Evolutionary conservation across 2,113 vertebrate genomes (phyloP), one percentile per base, ranked within the genome.

Genomic region (Alligator mississippiensis): DNA sequence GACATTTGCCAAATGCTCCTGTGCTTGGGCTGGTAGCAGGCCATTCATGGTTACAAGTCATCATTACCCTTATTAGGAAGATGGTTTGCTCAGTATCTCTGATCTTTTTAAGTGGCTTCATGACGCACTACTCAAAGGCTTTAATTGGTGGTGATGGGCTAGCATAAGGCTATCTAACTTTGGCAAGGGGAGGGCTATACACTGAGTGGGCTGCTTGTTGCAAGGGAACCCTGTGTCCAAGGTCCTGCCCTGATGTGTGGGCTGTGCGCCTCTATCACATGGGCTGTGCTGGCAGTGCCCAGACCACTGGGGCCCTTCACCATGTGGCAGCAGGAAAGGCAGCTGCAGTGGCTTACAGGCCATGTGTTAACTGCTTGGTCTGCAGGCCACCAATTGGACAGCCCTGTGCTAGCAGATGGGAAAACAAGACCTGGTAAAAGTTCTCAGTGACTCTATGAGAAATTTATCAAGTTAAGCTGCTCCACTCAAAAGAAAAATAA

Each of bases 21-120:
- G 72, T 60, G 92, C 22, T 47, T 55, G 11, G 62, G 55, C 55
- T 86, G 77, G 77, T 30, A 80, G 66, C 77, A 78, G 77, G 15
- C 82, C 82, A 91, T 62, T 4, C 15, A 68, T 54, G 76, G 90
- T 81, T 77, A 82, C 12, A 16, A 60, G 83, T n/a, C 80, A 63
- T 82, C 84, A 76, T 89, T 89, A 85, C 82, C 1, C 1, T 0
- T 80, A 81, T 12, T 0, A 0, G 66, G 88, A 87, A 91, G 88
- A 90, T 70, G n/a, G 80, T 77, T 90, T 93, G 89, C 82, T 87
- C 2, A 0, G 62, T 62, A 63, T 59, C 47, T 13, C 55, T 86
- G 95, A 95, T 66, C 91, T 91, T 80, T 95, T 93, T 93, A 95
- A 95, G 74, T 88, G 62, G 93, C 95, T 97, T 96, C 27, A 93